Evolutionary conservation across 2,888 invertebrate genomes (phyloP), one percentile per base, ranked within the genome.

Genomic region (Chymomyza procnemis): DNA sequence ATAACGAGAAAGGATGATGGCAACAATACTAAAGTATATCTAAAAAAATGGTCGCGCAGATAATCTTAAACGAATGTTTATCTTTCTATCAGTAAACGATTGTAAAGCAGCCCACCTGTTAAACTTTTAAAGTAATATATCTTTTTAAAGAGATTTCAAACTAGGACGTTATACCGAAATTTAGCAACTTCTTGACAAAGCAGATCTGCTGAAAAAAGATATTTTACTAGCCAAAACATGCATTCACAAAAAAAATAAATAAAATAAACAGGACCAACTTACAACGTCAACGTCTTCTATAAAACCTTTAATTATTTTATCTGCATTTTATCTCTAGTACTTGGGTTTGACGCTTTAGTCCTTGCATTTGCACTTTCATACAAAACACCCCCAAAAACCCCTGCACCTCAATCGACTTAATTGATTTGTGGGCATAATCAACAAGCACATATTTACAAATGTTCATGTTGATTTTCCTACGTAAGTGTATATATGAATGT

Each of bases 341-440:
- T 50, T 9, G 5, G 18, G 8, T 18, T 50, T 16, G 48, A n/a
- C 48, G 16, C 18, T 48, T 18, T 50, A 8, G 50, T 50, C 5
- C 8, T 50, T 50, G 50, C 50, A 41, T 41, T 41, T 41, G 9
- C 9, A 41, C 34, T 41, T 12, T 12, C 34, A 41, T 41, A 3
- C 34, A 12, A 41, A 41, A 2, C 34, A 3, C 67, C 67, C 60
- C 60, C 63, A 68, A 83, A 78, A 74, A 81, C 34, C 34, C 34
- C 74, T 71, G 65, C 64, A 75, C 67, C 80, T 80, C 88, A 89
- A 88, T 89, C 89, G 89, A 80, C 85, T 86, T 87, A 88, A 89
- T 88, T 89, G 88, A 88, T 89, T 89, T 88, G 87, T 87, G 81
- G 86, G 84, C 84, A 81, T 86, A 81, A 86, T 85, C 81, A 81